Base-by-base conservation (phyloP, 2,113 vertebrate genomes). In the zebrafish (Danio rerio) region DNA sequence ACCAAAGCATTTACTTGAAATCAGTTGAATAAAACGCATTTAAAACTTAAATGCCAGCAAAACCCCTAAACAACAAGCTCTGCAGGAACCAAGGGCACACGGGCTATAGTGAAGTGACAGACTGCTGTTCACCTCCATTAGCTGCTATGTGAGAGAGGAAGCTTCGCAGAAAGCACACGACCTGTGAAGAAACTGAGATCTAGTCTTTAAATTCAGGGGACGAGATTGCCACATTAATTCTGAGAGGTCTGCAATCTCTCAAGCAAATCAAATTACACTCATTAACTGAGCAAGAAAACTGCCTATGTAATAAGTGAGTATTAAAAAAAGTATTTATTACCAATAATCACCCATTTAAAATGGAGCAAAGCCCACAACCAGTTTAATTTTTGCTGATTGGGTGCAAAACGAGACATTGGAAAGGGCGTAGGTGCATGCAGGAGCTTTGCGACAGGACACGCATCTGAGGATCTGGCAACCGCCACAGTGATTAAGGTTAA, bases 181-280 rank as follows among this genome's bases (percentile, higher is more conserved):
- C 97, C 97, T 98, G 97, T 98, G 97, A 98, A 98, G 96, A 98
- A 97, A 96, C 98, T 93, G 91, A 95, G 97, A 98, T 98, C 31
- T 31, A 31, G 96, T 97, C 96, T 95, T 97, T 98, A 97, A 96
- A 96, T 97, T 96, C 97, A 91, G 95, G 94, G 97, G 96, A 92
- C 95, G 82, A 94, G 96, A 96, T 95, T 98, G 97, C 95, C 89
- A 96, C 97, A 99, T 99, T 99, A 98, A 99, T 98, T 98, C 97
- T 95, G 94, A 70, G 94, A 96, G 95, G 97, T 97, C 95, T 94
- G 95, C 95, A 96, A 98, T 98, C 96, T 95, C 96, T 98, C 97
- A 96, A 98, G 95, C 98, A 98, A 97, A 96, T 96, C 96, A 97
- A 98, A 99, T 99, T 98, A 96, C 97, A 95, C 96, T 99, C 97